phyloP scores from a whole-genome alignment of 2,888 invertebrate species.

The Nebria brevicollis region DNA sequence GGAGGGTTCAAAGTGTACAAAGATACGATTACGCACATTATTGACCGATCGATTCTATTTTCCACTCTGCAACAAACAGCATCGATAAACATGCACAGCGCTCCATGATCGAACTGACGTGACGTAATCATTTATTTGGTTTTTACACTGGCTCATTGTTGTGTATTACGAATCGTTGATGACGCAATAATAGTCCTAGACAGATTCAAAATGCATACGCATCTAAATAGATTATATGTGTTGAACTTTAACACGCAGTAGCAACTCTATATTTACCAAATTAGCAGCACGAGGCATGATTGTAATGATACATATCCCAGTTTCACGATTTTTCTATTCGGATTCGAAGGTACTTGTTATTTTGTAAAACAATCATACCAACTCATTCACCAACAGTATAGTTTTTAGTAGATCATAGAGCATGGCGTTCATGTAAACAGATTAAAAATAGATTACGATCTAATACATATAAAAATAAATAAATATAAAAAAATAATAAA shows the following conservation, averaged over 20 bases:
- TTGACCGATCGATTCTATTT: constrained; percentile 21
- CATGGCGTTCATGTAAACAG: background rate
- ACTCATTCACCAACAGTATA: too few relatives aligned
- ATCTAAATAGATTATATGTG: background rate
- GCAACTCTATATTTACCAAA: background rate
- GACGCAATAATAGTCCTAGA: background rate
- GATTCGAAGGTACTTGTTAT: background rate
- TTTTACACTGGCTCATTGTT: constrained; percentile 26
- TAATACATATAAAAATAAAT: background rate
- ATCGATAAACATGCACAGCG: constrained; percentile 7
- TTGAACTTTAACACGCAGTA: constrained; percentile 9
- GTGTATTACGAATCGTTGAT: background rate
- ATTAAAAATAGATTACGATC: background rate
- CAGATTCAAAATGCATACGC: background rate
- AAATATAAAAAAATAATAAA: constrained; percentile 3
- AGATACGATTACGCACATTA: constrained; percentile 7
- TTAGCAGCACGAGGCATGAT: background rate
- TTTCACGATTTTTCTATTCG: background rate
- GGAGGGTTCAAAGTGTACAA: constrained; percentile 4
- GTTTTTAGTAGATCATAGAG: background rate
- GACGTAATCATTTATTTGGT: constrained; percentile 26
- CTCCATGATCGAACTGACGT: constrained; percentile 2
- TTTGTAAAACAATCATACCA: background rate
- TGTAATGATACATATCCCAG: background rate
- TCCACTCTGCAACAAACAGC: constrained; percentile 8